Evolutionary conservation across 2,797 vertebrate genomes (phyloP).

Genomic region (Xenops minutus): DNA sequence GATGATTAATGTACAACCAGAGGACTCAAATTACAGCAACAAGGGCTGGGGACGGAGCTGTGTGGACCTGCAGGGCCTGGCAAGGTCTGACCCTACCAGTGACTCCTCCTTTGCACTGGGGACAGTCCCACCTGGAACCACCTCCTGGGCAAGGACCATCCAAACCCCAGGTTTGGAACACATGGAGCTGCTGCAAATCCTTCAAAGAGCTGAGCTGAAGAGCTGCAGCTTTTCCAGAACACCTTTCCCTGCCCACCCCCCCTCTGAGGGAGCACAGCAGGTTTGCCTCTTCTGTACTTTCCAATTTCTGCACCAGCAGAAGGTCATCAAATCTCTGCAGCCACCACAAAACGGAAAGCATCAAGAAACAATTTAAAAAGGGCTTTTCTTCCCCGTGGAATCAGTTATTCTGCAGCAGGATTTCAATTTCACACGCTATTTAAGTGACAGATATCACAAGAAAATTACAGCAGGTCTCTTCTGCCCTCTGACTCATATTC

Average conservation of each 20-base stretch:
- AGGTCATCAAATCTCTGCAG: background rate
- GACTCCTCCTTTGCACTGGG: background rate
- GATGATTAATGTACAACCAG: background rate
- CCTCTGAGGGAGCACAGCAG: slow-evolving; percentile 29
- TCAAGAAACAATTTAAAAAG: background rate
- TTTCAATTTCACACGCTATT: background rate
- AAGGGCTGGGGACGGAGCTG: background rate
- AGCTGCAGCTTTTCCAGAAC: slow-evolving; percentile 11
- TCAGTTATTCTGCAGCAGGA: background rate
- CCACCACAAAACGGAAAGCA: accelerated
- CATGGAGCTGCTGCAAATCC: background rate
- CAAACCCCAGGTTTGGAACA: accelerated
- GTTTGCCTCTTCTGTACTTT: background rate
- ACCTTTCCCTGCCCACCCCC: background rate
- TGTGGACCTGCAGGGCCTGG: accelerated
- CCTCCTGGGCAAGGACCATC: accelerated
- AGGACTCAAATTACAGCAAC: background rate
- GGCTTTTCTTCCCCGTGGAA: background rate
- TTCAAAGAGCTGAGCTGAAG: background rate
- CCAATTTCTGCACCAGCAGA: background rate
- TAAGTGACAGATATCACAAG: background rate
- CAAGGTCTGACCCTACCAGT: accelerated
- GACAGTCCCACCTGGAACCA: background rate
- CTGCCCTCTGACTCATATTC: slow-evolving; percentile 46
- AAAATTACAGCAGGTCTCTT: background rate